phyloP scores from a whole-genome alignment of 2,113 vertebrate genomes.

The Riparia riparia region DNA sequence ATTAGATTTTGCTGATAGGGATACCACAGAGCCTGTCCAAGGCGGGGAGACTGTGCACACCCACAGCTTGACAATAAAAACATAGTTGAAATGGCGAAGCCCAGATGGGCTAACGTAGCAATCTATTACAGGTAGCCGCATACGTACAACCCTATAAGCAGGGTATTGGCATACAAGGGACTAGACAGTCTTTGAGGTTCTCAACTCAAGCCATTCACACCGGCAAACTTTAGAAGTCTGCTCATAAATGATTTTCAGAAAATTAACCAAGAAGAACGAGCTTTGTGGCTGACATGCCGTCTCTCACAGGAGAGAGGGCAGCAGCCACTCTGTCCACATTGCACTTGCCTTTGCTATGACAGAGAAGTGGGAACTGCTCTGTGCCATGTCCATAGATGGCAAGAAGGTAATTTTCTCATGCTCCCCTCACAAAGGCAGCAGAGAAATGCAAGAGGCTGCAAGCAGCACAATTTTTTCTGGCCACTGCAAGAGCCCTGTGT shows the following conservation, averaged over 20 bases:
- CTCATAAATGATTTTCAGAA: background rate
- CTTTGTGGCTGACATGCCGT: background rate
- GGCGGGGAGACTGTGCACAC: background rate
- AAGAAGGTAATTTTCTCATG: background rate
- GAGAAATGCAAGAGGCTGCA: background rate
- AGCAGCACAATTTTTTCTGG: slow-evolving; percentile 18
- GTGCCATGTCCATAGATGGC: background rate
- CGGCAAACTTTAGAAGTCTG: background rate
- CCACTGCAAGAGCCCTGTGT: background rate
- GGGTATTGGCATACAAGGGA: background rate
- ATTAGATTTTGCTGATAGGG: background rate
- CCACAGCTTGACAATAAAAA: background rate
- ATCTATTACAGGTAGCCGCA: background rate
- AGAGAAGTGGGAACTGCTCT: background rate
- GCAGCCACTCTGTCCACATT: background rate
- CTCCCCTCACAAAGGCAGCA: background rate
- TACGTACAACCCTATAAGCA: background rate
- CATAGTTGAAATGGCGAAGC: background rate
- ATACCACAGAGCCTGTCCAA: background rate
- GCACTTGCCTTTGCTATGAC: background rate
- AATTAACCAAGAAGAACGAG: background rate
- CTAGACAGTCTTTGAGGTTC: background rate
- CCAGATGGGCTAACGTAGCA: background rate
- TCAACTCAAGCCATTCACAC: background rate
- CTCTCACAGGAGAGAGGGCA: background rate